Evolutionary conservation across 2,113 vertebrate genomes (phyloP).

Genomic region (Chlamydotis undulata): DNA sequence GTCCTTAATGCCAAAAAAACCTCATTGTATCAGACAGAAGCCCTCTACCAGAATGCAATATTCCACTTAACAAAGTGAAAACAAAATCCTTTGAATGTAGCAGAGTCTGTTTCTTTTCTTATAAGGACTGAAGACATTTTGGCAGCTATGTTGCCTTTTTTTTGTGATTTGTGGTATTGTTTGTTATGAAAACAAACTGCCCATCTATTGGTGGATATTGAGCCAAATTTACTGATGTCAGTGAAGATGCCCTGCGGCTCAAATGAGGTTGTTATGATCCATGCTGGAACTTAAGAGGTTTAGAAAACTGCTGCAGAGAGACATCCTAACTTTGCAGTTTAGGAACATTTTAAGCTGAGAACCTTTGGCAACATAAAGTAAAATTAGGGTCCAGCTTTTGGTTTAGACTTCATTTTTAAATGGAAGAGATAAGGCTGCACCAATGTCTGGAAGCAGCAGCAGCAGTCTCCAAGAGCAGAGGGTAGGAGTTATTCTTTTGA

Average conservation of each 20-base stretch:
- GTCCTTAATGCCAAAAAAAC: neutral
- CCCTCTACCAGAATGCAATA: neutral
- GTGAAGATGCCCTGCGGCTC: neutral
- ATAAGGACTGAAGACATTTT: neutral
- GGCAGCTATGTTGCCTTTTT: neutral
- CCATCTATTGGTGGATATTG: neutral
- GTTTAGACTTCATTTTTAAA: neutral
- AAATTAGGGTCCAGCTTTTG: neutral
- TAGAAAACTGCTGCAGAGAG: neutral
- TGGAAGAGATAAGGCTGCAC: neutral
- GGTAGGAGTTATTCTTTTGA: neutral
- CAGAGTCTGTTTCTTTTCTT: neutral
- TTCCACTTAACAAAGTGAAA: neutral
- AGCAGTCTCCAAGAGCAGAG: neutral
- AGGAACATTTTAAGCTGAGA: neutral
- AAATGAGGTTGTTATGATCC: neutral
- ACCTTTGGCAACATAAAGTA: neutral
- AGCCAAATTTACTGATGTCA: slow-evolving; percentile 35
- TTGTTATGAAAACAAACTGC: slow-evolving; percentile 52
- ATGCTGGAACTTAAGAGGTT: neutral
- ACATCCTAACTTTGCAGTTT: neutral
- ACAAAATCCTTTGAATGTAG: slow-evolving; percentile 4
- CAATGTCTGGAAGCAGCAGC: neutral
- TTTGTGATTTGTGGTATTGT: slow-evolving; percentile 43
- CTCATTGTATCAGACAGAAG: neutral